Evolutionary conservation across 2,888 invertebrate species (phyloP).

Genomic region (Nebria salina): DNA sequence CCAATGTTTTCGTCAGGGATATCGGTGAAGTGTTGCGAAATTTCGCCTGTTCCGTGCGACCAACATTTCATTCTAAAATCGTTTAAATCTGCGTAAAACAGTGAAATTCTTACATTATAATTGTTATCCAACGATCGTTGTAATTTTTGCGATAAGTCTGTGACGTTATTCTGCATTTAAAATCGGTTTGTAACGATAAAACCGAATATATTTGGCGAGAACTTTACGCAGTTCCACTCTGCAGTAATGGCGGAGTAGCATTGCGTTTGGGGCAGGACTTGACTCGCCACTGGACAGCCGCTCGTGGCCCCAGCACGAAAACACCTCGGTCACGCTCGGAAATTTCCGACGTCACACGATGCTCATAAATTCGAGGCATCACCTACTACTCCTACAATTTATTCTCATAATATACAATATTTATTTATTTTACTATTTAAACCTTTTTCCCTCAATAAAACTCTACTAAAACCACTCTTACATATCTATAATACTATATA

Average conservation of each 20-base stretch:
- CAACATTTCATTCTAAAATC: constrained; percentile 49
- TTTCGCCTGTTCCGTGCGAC: constrained; percentile 26
- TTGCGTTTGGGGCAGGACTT: constrained; percentile 64
- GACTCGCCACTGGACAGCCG: constrained; percentile 59
- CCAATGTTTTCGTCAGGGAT: background rate
- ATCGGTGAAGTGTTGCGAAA: constrained; percentile 13
- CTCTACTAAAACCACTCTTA: background rate
- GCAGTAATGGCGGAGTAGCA: constrained; percentile 65
- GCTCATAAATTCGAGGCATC: constrained; percentile 10
- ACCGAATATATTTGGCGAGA: constrained; percentile 62
- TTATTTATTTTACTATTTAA: background rate
- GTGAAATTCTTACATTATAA: constrained; percentile 88
- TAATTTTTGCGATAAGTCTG: constrained; percentile 95
- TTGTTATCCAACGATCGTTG: constrained; percentile 96
- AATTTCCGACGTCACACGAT: constrained; percentile 33
- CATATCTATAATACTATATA: background rate
- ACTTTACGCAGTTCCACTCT: constrained; percentile 62
- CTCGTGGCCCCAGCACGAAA: constrained; percentile 32
- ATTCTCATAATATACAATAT: constrained; percentile 15
- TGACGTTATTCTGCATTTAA: constrained; percentile 85
- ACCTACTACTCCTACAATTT: background rate
- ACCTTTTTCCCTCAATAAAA: background rate
- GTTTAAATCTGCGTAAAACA: constrained; percentile 54
- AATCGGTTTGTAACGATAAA: constrained; percentile 64
- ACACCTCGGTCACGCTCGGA: constrained; percentile 41